phyloP scores from a whole-genome alignment of 2,888 invertebrate genomes.

The Helleia helle region DNA sequence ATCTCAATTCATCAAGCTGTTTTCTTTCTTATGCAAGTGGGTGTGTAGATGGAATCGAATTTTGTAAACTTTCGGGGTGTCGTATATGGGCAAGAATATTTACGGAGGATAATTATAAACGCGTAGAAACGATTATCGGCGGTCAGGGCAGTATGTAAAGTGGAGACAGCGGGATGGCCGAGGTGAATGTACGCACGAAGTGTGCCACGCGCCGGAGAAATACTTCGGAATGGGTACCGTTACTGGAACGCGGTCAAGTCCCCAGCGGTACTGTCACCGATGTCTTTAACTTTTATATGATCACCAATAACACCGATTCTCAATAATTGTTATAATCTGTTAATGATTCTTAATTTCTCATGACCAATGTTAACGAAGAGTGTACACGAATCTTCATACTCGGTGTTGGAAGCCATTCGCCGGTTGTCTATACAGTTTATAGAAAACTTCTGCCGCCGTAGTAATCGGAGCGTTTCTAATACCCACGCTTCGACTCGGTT shows the following conservation, averaged over 20 bases:
- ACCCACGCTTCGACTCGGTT: slow-evolving; percentile 70
- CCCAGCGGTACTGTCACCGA: slow-evolving; percentile 41
- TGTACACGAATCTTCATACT: too few relatives aligned
- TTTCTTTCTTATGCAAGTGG: neutral
- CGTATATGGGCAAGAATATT: slow-evolving; percentile 10
- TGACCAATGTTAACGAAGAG: too few relatives aligned
- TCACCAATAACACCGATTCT: too few relatives aligned
- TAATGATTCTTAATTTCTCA: too few relatives aligned
- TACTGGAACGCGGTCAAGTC: slow-evolving; percentile 71
- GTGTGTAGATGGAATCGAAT: slow-evolving; percentile 1
- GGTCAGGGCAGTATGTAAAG: slow-evolving; percentile 22
- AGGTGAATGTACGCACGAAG: slow-evolving; percentile 72
- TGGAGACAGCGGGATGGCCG: slow-evolving; percentile 52
- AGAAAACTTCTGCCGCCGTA: slow-evolving; percentile 34
- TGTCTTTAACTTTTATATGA: slow-evolving; percentile 30
- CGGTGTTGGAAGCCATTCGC: too few relatives aligned
- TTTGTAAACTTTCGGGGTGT: neutral
- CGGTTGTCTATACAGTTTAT: slow-evolving; percentile 5
- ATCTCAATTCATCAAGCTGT: slow-evolving; percentile 40
- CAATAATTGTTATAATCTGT: too few relatives aligned
- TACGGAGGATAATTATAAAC: slow-evolving; percentile 12
- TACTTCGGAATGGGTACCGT: slow-evolving; percentile 69
- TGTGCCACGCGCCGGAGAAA: slow-evolving; percentile 70
- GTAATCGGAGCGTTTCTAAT: slow-evolving; percentile 74
- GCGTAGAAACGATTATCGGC: slow-evolving; percentile 1